Conservation (phyloP, 2,797 vertebrate genomes). For the Enteromius afrohamiltoni region DNA sequence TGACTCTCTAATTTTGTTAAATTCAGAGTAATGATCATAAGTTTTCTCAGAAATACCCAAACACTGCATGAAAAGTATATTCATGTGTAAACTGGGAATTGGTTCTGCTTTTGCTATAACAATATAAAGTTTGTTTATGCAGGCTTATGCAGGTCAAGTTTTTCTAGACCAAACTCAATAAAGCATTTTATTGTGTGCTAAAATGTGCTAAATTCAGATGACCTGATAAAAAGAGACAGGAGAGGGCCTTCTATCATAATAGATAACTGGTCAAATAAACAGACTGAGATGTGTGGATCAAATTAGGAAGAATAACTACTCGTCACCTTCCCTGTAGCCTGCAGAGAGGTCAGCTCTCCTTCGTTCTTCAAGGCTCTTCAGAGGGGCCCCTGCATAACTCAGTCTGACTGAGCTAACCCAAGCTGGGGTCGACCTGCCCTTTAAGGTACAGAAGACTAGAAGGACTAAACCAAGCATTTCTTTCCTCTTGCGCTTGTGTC, state of each 20-base stretch:
- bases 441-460: neutral
- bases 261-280: neutral
- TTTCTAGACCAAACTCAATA: neutral
- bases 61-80: neutral
- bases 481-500: neutral
- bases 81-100: neutral
- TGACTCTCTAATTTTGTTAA: neutral
- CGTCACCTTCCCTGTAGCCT: neutral
- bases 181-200: no score
- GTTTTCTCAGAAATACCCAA: neutral
- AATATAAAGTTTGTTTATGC: neutral
- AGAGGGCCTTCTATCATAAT: neutral
- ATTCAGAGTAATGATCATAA: neutral
- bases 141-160: neutral
- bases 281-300: neutral
- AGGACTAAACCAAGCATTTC: neutral
- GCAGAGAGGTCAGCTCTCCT: constrained; percentile 20
- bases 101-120: neutral
- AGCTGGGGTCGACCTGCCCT: constrained; percentile 4
- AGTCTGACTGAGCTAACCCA: constrained; percentile 16
- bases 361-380: constrained; percentile 31
- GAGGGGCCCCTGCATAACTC: constrained; percentile 22
- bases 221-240: neutral
- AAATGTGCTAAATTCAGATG: neutral
- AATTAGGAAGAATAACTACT: neutral